Evolutionary conservation across 35 echinoderm and acorn worm species (phyloP).

Genomic region (Acanthaster planci): DNA sequence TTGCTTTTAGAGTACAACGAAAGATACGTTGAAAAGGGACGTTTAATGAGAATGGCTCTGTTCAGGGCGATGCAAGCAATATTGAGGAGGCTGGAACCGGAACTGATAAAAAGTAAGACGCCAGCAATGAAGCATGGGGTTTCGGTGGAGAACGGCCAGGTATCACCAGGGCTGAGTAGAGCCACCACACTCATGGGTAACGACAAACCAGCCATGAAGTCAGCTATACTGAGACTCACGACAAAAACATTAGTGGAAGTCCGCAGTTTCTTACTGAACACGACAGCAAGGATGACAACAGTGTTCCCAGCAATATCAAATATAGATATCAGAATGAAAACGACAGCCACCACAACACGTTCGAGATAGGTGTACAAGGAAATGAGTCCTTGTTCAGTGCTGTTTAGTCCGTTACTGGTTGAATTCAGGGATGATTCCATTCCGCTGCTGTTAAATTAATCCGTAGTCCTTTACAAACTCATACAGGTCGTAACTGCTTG

Average conservation of each 20-base stretch:
- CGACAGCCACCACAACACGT: neutral
- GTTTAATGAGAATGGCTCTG: neutral
- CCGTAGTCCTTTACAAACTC: no score
- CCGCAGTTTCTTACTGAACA: slow-evolving; percentile 36
- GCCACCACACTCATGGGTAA: slow-evolving; percentile 15
- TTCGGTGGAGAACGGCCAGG: neutral
- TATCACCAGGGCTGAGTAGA: slow-evolving; percentile 5
- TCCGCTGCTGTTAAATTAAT: no score
- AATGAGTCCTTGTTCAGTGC: neutral
- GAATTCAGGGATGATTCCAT: no score
- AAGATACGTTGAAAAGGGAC: neutral
- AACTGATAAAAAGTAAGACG: slow-evolving; percentile 9
- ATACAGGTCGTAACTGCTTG: no score
- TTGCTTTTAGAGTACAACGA: neutral
- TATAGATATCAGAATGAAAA: slow-evolving; percentile 27
- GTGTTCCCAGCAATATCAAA: slow-evolving; percentile 29
- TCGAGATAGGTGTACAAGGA: neutral
- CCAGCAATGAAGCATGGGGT: slow-evolving; percentile 23
- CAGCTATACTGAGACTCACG: slow-evolving; percentile 34
- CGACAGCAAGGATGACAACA: slow-evolving; percentile 51
- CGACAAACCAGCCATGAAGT: slow-evolving; percentile 26
- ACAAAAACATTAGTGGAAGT: slow-evolving; percentile 60
- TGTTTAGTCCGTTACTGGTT: neutral
- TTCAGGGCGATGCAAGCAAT: slow-evolving; percentile 45
- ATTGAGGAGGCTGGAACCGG: slow-evolving; percentile 27